Percentiles rank a stretch among this genome's conserved stretches.
Conservation (phyloP, 2,113 vertebrate species). For the Antechinus stuartii region DNA sequence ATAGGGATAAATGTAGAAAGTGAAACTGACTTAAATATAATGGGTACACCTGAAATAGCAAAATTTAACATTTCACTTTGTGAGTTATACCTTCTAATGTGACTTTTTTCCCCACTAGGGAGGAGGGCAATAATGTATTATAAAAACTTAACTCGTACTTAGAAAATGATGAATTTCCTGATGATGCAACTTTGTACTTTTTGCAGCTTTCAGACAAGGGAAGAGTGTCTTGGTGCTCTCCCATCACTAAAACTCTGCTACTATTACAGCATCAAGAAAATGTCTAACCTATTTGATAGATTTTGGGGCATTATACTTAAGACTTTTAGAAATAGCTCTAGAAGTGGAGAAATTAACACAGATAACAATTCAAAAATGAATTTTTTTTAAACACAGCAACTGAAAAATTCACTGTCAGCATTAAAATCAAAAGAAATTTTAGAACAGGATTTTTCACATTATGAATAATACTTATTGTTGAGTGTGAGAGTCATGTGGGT, state of each 20-base stretch:
- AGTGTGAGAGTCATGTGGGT: slow-evolving; percentile 36
- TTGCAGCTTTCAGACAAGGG: neutral
- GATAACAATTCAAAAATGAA: slow-evolving; percentile 37
- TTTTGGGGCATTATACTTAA: neutral
- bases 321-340: neutral
- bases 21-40: slow-evolving; percentile 19
- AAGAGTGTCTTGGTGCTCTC: neutral
- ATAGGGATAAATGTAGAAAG: slow-evolving; percentile 13
- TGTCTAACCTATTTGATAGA: neutral
- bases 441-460: neutral
- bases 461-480: slow-evolving; percentile 26
- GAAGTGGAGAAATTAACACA: neutral
- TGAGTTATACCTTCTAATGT: slow-evolving; percentile 15
- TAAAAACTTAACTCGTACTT: neutral
- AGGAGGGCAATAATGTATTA: neutral
- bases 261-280: neutral
- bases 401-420: slow-evolving; percentile 23
- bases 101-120: neutral
- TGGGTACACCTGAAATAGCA: neutral
- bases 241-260: neutral
- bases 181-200: neutral
- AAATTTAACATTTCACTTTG: slow-evolving; percentile 11
- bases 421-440: slow-evolving; percentile 38
- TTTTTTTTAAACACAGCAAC: slow-evolving; percentile 36
- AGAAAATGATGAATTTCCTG: neutral